Base-by-base conservation (phyloP, 2,797 vertebrate species). In the Syngnathus rostellatus region DNA sequence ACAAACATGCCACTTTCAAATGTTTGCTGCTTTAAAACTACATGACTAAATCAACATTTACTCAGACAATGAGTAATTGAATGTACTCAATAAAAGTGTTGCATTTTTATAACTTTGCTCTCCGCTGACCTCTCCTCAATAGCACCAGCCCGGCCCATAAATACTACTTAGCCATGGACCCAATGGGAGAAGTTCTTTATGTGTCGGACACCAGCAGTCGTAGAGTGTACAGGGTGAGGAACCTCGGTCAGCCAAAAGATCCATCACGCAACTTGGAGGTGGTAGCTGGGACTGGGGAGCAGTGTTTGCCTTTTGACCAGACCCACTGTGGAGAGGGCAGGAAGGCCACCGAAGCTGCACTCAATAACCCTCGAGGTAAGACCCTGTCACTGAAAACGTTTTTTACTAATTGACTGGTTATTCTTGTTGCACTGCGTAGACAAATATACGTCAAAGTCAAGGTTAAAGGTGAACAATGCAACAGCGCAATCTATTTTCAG, bases 81-180 rank as follows among this genome's bases (percentile, higher is more conserved):
- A 11, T 41, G 10, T 65, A 39, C 51, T 53, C 21, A 11, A 14
- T n/a, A 17, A 23, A 65, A 54, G 21, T 53, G 11, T 9, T 40
- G 11, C 19, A 37, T 9, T 51, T 3, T 48, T 21, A 21, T 19
- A 51, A 51, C 63, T n/a, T 39, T n/a, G 25, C 8, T 53, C 23
- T 64, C 48, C 38, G 38, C 31, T 64, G 59, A 40, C 9, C 38
- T 45, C 21, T 62, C 60, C 60, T 62, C 21, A 40, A 55, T 12
- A 99, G 97, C 88, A 96, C 95, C 73, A 98, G 96, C 77, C 95
- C 96, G 10, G 96, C 96, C 66, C 96, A 98, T 74, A 98, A 98
- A 81, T 99, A 99, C 68, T 99, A 99, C 82, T 87, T 99, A 87
- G 95, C 96, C 0, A 91, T 99, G 90, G 96, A 99, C 80, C 95